Base-by-base conservation (phyloP, 1,140 invertebrate genomes). In the Drosophila kurseongensis region DNA sequence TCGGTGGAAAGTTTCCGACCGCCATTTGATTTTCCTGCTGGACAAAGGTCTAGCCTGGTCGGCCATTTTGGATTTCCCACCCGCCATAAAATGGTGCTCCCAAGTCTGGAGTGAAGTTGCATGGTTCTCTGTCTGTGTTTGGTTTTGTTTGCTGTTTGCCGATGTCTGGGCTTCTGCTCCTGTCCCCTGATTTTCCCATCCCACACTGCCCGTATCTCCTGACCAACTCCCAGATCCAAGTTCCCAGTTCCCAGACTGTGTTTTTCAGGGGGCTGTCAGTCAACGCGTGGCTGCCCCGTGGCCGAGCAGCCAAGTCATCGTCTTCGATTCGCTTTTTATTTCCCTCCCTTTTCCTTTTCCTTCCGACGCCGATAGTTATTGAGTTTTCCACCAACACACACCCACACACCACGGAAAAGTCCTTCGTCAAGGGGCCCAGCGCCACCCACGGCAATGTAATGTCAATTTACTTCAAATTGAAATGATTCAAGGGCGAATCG, bases 391-490 rank as follows among this genome's bases (percentile, higher is more conserved):
- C 72, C 36, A 4, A 16, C 55, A 7, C 1, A 29, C 16, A 8
- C 9, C 36, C 29, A 32, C 29, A 32, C 29, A 32, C 29, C 38
- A 7, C 4, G 13, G 8, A 32, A 41, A 78, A 71, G 62, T 71
- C 38, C 47, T 27, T 1, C 48, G 38, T 10, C 14, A 23, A 13
- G 48, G 52, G 59, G 50, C 14, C 40, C 35, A 10, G 27, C 18
- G 50, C 47, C 75, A 78, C 75, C 67, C 68, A 60, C 76, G 76
- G 80, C 80, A 84, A 80, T 83, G 80, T 84, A 80, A 83, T 83
- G 80, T 83, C 80, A 83, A 83, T 83, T 83, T 83, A 82, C 77
- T 80, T 83, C 74, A 83, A 83, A 83, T 83, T 83, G 80, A 83
- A 83, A 83, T 83, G 80, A 83, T 83, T 84, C 80, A 83, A 83